phyloP scores from a whole-genome alignment of 2,113 vertebrate species.

The Myrmecophaga tridactyla region DNA sequence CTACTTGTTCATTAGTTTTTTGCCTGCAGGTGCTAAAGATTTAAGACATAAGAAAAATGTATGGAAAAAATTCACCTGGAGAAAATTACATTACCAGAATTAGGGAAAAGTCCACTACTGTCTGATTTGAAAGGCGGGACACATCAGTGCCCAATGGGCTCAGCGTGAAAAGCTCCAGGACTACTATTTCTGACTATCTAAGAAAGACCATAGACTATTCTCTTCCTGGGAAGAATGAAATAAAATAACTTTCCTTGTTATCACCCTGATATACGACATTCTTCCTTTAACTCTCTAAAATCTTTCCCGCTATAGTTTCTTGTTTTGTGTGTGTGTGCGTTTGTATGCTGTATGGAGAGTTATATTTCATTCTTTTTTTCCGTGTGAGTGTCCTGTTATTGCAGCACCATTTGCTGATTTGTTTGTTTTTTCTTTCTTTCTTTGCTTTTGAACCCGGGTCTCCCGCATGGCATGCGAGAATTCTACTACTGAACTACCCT shows the following conservation, averaged over 20 bases:
- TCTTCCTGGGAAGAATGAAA: neutral
- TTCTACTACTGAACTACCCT: too few relatives aligned
- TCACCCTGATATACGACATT: neutral
- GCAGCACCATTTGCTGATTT: too few relatives aligned
- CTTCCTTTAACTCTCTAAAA: neutral
- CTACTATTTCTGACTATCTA: neutral
- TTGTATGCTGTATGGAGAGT: too few relatives aligned
- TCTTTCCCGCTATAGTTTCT: neutral
- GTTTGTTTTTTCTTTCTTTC: too few relatives aligned
- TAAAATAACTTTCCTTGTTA: neutral
- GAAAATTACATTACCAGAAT: constrained; percentile 1
- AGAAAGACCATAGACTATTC: neutral
- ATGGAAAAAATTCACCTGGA: constrained; percentile 1
- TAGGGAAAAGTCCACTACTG: neutral
- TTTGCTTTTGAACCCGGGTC: too few relatives aligned
- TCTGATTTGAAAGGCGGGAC: neutral
- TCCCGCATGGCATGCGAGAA: too few relatives aligned
- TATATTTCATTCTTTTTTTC: too few relatives aligned
- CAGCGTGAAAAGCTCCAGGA: neutral
- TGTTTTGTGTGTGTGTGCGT: too few relatives aligned
- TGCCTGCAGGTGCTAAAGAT: constrained; percentile 68
- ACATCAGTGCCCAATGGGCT: neutral
- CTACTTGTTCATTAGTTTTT: constrained; percentile 57
- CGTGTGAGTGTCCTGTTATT: too few relatives aligned
- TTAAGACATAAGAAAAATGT: constrained; percentile 50